phyloP scores from a whole-genome alignment of 2,797 vertebrate genomes.

The Cyprinella venusta region DNA sequence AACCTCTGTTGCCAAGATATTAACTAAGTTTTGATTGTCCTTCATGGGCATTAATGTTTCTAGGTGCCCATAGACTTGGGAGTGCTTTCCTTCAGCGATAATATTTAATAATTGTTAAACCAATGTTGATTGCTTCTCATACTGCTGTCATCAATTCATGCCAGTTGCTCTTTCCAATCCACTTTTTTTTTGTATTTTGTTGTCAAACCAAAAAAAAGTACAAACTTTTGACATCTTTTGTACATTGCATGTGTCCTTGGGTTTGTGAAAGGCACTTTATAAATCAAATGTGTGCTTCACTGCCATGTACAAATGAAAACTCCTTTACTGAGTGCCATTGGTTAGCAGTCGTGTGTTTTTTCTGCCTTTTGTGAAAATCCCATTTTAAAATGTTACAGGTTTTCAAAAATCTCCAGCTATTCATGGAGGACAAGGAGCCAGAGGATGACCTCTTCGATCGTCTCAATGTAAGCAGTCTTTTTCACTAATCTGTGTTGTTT shows the following conservation, averaged over 20 bases:
- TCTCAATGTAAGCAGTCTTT: conserved; percentile 85
- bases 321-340: not conserved
- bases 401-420: conserved; percentile 97
- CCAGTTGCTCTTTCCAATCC: conserved; percentile 6
- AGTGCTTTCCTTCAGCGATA: not conserved
- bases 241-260: conserved; percentile 19
- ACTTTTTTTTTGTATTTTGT: not conserved
- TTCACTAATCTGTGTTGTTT: not conserved
- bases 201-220: not conserved
- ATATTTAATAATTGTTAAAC: not conserved
- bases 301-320: not conserved
- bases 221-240: not conserved
- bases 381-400: conserved; percentile 76
- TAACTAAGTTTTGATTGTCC: not conserved
- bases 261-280: conserved; percentile 1
- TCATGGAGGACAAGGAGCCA: conserved; percentile 98
- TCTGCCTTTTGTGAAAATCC: not conserved
- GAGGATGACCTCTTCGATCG: conserved; percentile 98
- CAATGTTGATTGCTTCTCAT: not conserved
- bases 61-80: not conserved
- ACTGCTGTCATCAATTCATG: conserved; percentile 14
- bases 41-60: not conserved
- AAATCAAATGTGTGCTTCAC: not conserved
- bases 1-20: not conserved
- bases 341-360: not conserved